phyloP scores from a whole-genome alignment of 2,113 vertebrate species.

The Perca flavescens region DNA sequence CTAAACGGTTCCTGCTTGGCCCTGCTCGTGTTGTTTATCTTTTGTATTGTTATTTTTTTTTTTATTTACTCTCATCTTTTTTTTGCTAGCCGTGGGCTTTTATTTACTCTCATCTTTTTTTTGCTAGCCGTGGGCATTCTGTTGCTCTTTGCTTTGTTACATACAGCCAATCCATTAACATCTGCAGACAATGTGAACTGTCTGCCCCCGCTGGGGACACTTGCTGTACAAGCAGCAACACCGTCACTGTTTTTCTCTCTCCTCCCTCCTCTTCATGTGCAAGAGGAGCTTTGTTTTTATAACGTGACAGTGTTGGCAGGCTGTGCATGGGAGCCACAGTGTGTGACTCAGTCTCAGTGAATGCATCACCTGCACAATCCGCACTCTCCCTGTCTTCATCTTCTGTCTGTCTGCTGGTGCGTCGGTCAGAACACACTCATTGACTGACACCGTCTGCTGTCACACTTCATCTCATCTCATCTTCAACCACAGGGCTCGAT shows the following conservation, averaged over 20 bases:
- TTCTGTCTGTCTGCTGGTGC: slow-evolving; percentile 56
- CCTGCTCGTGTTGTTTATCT: slow-evolving; percentile 81
- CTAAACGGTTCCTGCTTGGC: slow-evolving; percentile 92
- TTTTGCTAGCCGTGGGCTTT: too few species aligned
- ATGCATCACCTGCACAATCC: slow-evolving; percentile 89
- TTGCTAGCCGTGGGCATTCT: slow-evolving; percentile 92
- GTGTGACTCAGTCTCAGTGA: slow-evolving; percentile 91
- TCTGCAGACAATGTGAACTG: slow-evolving; percentile 77
- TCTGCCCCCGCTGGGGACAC: slow-evolving; percentile 68
- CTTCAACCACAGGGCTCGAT: slow-evolving; percentile 95
- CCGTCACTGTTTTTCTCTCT: slow-evolving; percentile 45
- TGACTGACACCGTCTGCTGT: slow-evolving; percentile 80
- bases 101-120: slow-evolving; percentile 79
- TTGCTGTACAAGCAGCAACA: slow-evolving; percentile 72
- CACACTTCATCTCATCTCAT: slow-evolving; percentile 68
- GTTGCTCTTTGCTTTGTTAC: slow-evolving; percentile 89
- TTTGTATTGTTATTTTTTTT: slow-evolving; percentile 47
- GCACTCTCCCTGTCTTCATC: slow-evolving; percentile 66
- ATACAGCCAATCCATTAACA: slow-evolving; percentile 93
- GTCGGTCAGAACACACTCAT: slow-evolving; percentile 53
- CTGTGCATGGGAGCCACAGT: slow-evolving; percentile 93
- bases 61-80: slow-evolving; percentile 68
- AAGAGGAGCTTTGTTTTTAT: slow-evolving; percentile 64
- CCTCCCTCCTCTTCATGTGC: slow-evolving; percentile 50
- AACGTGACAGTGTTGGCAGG: slow-evolving; percentile 84